Base-by-base conservation (phyloP, 2,888 invertebrate species). In the Palloptera scutellata region DNA sequence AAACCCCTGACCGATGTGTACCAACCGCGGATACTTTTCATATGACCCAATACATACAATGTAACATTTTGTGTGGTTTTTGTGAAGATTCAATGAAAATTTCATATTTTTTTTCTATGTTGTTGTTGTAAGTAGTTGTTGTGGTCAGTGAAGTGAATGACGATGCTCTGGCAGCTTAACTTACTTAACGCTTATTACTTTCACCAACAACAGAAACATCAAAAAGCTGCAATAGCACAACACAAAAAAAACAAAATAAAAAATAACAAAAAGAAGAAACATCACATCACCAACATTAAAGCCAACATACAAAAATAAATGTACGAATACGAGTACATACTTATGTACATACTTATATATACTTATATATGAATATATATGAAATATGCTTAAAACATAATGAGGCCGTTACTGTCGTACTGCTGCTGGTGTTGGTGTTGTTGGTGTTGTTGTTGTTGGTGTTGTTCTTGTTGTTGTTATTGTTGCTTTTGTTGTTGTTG, bases 131-230 rank as follows among this genome's bases (percentile, higher is more conserved):
- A 75, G 70, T 73, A 67, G 69, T 59, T 63, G 66, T 62, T 70
- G 69, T 71, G 69, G 71, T 70, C 72, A 72, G 68, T 68, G 67
- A 71, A 72, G 71, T 71, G 74, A 65, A 66, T 66, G 69, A 68
- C 66, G 58, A 3, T 72, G 12, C 53, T 62, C 40, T 69, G 61
- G 17, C 61, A 45, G 61, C 67, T 69, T 64, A 70, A 60, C 72
- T 72, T 68, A 72, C 69, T 72, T 73, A 72, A 70, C 71, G 74
- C 73, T 74, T 69, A 70, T 72, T 74, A 74, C 75, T 75, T 75
- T 75, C 75, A 74, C 75, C 73, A 72, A 73, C 70, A 70, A 68
- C 61, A 66, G 55, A 58, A 71, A 66, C 55, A 71, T 48, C 48
- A 70, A 58, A 53, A 61, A 58, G n/a, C 43, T 67, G 64, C 68